Conservation (phyloP, 2,797 vertebrate species). For the Acestrorhynchus altus region DNA sequence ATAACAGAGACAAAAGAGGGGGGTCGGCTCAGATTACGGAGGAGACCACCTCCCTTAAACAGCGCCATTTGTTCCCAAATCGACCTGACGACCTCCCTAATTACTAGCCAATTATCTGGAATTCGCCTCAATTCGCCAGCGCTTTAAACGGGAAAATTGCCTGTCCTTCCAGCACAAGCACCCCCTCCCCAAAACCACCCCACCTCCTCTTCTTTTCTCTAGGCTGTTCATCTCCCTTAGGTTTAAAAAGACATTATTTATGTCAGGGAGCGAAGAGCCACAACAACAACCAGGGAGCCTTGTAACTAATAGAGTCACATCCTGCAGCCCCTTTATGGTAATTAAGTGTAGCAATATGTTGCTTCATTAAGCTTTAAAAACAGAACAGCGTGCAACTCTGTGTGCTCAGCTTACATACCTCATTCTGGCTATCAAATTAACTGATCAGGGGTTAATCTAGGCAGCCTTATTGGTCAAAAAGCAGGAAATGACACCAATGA, state of each 20-base stretch:
- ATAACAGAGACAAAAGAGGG: conserved; percentile 72
- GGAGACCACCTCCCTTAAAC: conserved; percentile 87
- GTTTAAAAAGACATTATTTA: conserved; percentile 56
- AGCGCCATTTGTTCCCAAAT: conserved; percentile 83
- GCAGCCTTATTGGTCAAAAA: not conserved
- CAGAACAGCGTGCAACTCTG: conserved; percentile 1
- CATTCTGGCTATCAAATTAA: not conserved
- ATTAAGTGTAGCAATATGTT: conserved; percentile 41
- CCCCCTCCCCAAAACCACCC: not conserved
- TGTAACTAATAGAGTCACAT: conserved; percentile 49
- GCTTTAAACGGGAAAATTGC: conserved; percentile 62
- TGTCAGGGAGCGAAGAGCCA: conserved; percentile 36
- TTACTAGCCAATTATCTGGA: conserved; percentile 89
- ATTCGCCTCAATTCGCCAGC: conserved; percentile 75
- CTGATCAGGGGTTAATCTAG: not conserved
- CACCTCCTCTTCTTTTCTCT: conserved; percentile 19
- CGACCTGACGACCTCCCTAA: conserved; percentile 88
- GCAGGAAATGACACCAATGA: not conserved
- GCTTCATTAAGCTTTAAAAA: conserved; percentile 52
- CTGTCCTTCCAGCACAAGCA: conserved; percentile 26
- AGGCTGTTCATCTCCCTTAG: conserved; percentile 44
- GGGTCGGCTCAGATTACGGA: conserved; percentile 77
- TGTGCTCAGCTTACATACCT: not conserved
- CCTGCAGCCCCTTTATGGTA: conserved; percentile 49
- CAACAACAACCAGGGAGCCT: conserved; percentile 26